Percentiles rank a stretch among this genome's conserved stretches.
Evolutionary conservation across 1,140 invertebrate species (phyloP).

Genomic region (Cyphomyrmex costatus): DNA sequence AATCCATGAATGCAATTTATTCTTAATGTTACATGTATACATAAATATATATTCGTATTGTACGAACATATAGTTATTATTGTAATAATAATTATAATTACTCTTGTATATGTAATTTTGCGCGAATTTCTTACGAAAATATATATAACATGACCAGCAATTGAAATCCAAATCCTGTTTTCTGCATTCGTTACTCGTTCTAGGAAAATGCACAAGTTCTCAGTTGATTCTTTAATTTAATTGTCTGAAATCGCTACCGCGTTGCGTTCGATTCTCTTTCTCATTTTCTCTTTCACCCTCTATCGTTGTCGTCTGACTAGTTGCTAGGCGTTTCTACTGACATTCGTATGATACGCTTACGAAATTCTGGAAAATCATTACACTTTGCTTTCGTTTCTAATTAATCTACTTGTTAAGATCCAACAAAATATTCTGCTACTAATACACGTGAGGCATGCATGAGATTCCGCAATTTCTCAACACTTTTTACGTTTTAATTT

Average conservation of each 20-base stretch:
- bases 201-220: background rate
- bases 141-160: constrained; percentile 55
- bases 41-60: constrained; percentile 60
- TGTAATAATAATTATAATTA: constrained; percentile 52
- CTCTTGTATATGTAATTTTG: constrained; percentile 70
- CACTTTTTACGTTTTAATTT: background rate
- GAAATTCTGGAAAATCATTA: background rate
- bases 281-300: background rate
- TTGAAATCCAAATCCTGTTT: constrained; percentile 9
- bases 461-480: background rate
- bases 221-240: background rate
- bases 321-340: constrained; percentile 69
- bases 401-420: background rate
- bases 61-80: constrained; percentile 64
- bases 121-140: constrained; percentile 81
- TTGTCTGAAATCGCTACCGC: background rate
- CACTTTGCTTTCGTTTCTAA: background rate
- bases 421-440: background rate
- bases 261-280: background rate
- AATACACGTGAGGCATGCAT: background rate
- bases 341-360: constrained; percentile 1
- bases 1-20: constrained; percentile 65
- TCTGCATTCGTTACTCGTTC: constrained; percentile 8
- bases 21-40: constrained; percentile 70
- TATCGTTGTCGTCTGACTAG: constrained; percentile 47